Evolutionary conservation across 2,797 vertebrate species (phyloP).

Genomic region (Galagoides demidoff): DNA sequence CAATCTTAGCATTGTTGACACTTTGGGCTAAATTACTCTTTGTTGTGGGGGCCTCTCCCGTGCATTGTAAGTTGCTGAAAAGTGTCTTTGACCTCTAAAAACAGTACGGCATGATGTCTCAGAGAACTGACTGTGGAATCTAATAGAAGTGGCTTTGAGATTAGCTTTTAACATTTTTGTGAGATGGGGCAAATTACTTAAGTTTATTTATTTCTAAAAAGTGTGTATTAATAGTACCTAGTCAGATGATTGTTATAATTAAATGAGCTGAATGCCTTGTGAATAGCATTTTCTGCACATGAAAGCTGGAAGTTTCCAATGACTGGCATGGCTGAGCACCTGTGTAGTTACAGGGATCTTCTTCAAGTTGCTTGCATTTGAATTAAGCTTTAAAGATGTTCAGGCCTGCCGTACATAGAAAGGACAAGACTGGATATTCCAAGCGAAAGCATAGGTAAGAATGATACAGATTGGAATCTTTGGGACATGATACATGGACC

Average conservation of each 20-base stretch:
- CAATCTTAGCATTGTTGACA: background rate
- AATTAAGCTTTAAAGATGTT: background rate
- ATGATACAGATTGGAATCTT: background rate
- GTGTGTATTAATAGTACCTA: background rate
- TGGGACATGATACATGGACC: background rate
- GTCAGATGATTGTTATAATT: background rate
- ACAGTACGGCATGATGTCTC: background rate
- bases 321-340: background rate
- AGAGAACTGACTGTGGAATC: background rate
- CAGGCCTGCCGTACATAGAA: background rate
- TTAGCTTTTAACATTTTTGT: background rate
- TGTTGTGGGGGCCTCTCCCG: background rate
- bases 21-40: background rate
- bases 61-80: background rate
- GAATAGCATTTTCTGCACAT: background rate
- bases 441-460: background rate
- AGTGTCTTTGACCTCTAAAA: background rate
- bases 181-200: background rate
- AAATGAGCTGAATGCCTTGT: background rate
- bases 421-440: background rate
- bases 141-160: background rate
- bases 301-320: background rate
- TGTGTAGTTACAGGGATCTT: background rate
- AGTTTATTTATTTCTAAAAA: background rate
- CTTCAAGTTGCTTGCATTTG: background rate